Evolutionary conservation across 1,140 invertebrate species (phyloP).

Genomic region (Cyphomyrmex costatus): DNA sequence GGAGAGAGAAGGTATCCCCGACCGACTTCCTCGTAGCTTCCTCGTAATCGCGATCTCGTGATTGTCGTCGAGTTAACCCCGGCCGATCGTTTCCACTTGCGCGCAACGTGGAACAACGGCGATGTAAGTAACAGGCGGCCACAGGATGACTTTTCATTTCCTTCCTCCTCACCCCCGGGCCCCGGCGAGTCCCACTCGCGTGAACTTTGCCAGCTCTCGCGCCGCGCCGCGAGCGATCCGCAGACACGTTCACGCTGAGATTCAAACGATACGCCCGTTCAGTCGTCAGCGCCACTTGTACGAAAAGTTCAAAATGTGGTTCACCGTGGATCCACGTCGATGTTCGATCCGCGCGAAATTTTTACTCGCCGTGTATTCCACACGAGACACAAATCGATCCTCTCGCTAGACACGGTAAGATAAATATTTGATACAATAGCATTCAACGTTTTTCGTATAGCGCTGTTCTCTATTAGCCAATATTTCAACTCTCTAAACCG

Average conservation of each 20-base stretch:
- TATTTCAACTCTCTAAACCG: neutral
- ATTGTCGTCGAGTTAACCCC: conserved; percentile 69
- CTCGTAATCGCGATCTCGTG: conserved; percentile 76
- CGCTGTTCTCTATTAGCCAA: neutral
- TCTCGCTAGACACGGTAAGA: neutral
- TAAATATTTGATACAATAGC: neutral
- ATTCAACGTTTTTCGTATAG: neutral
- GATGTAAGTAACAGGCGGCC: neutral
- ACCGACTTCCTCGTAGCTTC: conserved; percentile 82
- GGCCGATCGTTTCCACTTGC: conserved; percentile 52
- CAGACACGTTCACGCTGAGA: neutral
- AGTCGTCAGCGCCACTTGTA: neutral
- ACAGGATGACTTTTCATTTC: conserved; percentile 12
- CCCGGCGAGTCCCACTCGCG: neutral
- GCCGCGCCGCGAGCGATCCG: neutral
- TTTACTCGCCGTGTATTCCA: neutral
- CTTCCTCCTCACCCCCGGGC: neutral
- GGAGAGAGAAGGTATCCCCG: neutral
- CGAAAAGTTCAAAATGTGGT: neutral
- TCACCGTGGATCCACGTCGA: neutral
- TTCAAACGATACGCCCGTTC: neutral
- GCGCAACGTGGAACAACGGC: neutral
- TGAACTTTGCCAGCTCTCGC: neutral
- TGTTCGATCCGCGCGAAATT: neutral
- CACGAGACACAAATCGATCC: neutral